Evolutionary conservation across 2,888 invertebrate genomes (phyloP), one percentile per base, ranked within the genome.

Genomic region (Polia nebulosa): DNA sequence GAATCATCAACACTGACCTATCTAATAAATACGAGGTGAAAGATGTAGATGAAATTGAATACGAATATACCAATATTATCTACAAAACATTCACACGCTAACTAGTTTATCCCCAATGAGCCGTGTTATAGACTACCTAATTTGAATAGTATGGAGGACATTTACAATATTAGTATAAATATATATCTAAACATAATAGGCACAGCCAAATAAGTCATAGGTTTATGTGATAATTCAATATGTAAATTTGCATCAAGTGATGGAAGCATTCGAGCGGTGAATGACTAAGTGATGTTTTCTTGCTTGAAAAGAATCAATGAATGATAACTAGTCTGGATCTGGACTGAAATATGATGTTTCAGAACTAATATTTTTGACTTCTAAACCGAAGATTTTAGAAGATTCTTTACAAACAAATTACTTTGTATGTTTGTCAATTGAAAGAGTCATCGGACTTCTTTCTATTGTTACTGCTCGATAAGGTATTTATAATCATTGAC

Each of bases 401-500:
- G 25, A 39, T n/a, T 1, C 25, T 34, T 25, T 20, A 41, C 6
- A n/a, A 36, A 36, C 20, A 3, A 27, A 55, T n/a, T 39, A 17
- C 15, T 6, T 36, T 44, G 1, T 17, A 41, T 1, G n/a, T 29
- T 44, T 44, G 15, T 36, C 29, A 27, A 27, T 34, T 22, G 11
- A 20, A 47, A 47, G 39, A 49, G 29, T 44, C 34, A 49, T 20
- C 11, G 20, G 17, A 36, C 39, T 41, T 45, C 22, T 56, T 2
- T n/a, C 6, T 20, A n/a, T n/a, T 39, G 56, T 47, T 34, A 55
- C 22, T 15, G 41, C 53, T 17, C 34, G 8, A 41, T 72, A 51
- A 77, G 76, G 63, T 56, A 65, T 68, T 69, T 67, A 58, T 84
- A 86, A 85, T 85, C 76, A 59, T 56, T 49, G 52, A 78, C 69